Evolutionary conservation across 2,113 vertebrate genomes (phyloP).

Genomic region (Nyctereutes procyonoides): DNA sequence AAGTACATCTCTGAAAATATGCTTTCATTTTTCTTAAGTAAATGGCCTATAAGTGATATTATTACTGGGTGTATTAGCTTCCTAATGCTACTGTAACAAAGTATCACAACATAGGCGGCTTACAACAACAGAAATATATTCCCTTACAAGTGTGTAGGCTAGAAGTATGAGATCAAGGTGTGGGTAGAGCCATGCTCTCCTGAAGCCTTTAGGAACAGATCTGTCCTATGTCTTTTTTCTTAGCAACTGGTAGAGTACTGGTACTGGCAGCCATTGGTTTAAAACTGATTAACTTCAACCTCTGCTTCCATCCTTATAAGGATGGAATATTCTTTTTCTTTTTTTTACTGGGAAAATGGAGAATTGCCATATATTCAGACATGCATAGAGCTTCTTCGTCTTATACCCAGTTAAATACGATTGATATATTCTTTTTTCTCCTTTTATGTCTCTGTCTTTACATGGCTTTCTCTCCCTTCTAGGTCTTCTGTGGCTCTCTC

Average conservation of each 20-base stretch:
- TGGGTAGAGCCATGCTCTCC: neutral
- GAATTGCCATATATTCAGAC: no score
- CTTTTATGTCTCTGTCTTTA: neutral
- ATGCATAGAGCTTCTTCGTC: no score
- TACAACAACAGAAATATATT: neutral
- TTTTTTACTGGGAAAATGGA: no score
- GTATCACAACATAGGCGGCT: neutral
- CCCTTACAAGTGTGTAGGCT: neutral
- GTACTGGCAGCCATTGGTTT: neutral
- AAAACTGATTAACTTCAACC: neutral
- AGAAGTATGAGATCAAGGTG: neutral
- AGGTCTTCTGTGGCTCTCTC: neutral
- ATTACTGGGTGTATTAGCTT: neutral
- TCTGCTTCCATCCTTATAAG: neutral
- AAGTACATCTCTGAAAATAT: neutral
- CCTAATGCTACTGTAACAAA: neutral
- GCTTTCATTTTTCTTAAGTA: conserved; percentile 6
- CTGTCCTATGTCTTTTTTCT: neutral
- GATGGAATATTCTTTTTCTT: no score
- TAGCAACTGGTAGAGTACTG: neutral
- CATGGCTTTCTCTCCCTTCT: neutral
- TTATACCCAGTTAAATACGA: no score
- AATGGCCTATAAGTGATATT: neutral
- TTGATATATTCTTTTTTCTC: no score
- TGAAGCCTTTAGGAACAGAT: neutral